Evolutionary conservation across 1,140 invertebrate species (phyloP).

Genomic region (Drosophila saltans): DNA sequence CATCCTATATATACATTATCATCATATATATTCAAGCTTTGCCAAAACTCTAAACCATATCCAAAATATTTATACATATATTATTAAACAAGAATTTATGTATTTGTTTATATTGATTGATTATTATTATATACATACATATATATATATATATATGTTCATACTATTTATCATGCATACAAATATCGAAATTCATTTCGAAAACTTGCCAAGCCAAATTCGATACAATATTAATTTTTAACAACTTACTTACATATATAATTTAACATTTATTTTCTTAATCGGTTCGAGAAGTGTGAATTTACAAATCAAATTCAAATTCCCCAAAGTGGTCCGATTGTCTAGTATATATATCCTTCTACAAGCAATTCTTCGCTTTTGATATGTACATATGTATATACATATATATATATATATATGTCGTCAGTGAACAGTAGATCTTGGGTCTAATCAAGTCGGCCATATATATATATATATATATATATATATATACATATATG

Average conservation of each 20-base stretch:
- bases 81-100: constrained; percentile 25
- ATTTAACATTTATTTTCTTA: no score
- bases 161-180: constrained; percentile 25
- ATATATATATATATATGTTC: constrained; percentile 22
- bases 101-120: constrained; percentile 29
- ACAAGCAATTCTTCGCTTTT: neutral
- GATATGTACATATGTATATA: neutral
- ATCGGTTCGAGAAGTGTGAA: no score
- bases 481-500: constrained; percentile 13
- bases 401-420: constrained; percentile 15
- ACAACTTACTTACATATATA: no score
- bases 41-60: constrained; percentile 21
- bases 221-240: neutral
- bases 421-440: no score
- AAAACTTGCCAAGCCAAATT: neutral
- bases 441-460: no score
- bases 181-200: neutral
- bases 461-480: neutral
- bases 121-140: constrained; percentile 11
- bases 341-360: no score
- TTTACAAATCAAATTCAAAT: no score
- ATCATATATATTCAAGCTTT: constrained; percentile 20
- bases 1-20: constrained; percentile 6
- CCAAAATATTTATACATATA: constrained; percentile 20
- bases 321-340: no score